Conservation (phyloP, 1,140 invertebrate species). For the Sogatella furcifera region DNA sequence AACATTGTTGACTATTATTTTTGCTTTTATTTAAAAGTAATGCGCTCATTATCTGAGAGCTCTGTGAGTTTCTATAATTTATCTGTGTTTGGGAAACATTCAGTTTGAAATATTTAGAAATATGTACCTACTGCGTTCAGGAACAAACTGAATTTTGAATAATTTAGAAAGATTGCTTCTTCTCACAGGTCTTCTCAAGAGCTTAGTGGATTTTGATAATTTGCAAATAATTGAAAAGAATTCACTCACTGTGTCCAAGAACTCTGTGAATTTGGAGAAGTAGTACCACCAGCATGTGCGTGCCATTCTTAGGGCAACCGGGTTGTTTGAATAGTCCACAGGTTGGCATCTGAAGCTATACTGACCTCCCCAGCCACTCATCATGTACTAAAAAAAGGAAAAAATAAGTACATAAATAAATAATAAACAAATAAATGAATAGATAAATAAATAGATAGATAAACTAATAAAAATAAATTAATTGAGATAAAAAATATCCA, state of each 20-base stretch:
- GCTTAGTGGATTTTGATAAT: neutral
- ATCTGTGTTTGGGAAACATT: too few relatives aligned
- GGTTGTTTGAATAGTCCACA: conserved; percentile 78
- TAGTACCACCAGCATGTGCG: conserved; percentile 95
- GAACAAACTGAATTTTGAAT: neutral
- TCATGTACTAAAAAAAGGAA: conserved; percentile 53
- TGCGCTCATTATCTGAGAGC: too few relatives aligned
- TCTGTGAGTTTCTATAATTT: too few relatives aligned
- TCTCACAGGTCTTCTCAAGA: neutral
- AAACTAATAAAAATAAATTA: too few relatives aligned
- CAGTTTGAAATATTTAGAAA: too few relatives aligned
- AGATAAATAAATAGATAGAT: too few relatives aligned
- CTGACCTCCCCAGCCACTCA: conserved; percentile 73
- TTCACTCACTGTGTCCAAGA: conserved; percentile 76
- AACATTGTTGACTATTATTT: too few relatives aligned
- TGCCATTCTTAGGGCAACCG: conserved; percentile 80
- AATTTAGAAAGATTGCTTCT: neutral
- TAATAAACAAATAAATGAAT: too few relatives aligned
- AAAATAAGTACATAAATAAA: conserved; percentile 3
- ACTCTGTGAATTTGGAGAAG: conserved; percentile 94
- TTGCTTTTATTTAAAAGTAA: too few relatives aligned
- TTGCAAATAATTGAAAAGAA: neutral
- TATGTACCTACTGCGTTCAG: too few relatives aligned
- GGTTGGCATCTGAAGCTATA: conserved; percentile 91
- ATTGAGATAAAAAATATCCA: neutral